A percentile compares a stretch with the other conserved stretches of the same genome.
phyloP scores from a whole-genome alignment of 2,888 invertebrate genomes.

The Pandemis corylana region DNA sequence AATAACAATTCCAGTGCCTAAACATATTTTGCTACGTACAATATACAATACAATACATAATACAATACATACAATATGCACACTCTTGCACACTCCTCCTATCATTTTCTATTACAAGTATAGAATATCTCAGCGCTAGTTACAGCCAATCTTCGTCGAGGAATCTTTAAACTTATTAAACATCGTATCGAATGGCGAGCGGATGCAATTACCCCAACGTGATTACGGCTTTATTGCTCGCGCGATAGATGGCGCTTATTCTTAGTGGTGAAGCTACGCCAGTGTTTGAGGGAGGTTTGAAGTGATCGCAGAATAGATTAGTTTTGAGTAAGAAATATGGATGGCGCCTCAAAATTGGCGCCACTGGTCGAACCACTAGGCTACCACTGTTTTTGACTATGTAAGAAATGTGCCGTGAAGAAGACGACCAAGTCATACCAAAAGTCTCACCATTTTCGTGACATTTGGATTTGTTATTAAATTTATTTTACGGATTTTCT shows the following conservation, averaged over 20 bases:
- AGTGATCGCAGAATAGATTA: background rate
- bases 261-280: background rate
- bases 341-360: too few species aligned
- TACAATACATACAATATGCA: too few species aligned
- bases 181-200: constrained; percentile 34
- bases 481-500: too few species aligned
- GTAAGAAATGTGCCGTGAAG: too few species aligned
- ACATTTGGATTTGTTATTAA: too few species aligned
- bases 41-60: too few species aligned
- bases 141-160: constrained; percentile 31
- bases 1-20: too few species aligned
- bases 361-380: too few species aligned
- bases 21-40: too few species aligned
- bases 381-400: too few species aligned
- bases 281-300: background rate
- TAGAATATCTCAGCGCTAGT: background rate
- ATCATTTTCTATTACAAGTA: background rate
- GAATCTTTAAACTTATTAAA: constrained; percentile 39
- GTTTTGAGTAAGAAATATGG: background rate
- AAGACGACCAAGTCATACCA: too few species aligned
- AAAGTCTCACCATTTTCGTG: too few species aligned
- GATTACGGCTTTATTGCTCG: constrained; percentile 41
- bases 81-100: background rate
- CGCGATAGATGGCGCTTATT: constrained; percentile 43
- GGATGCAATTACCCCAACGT: constrained; percentile 44